These are phyloP conservation scores for Pedionomus torquatus DNA, from an alignment of 2,113 vertebrate species.

Conservation along the genomic window DNA sequence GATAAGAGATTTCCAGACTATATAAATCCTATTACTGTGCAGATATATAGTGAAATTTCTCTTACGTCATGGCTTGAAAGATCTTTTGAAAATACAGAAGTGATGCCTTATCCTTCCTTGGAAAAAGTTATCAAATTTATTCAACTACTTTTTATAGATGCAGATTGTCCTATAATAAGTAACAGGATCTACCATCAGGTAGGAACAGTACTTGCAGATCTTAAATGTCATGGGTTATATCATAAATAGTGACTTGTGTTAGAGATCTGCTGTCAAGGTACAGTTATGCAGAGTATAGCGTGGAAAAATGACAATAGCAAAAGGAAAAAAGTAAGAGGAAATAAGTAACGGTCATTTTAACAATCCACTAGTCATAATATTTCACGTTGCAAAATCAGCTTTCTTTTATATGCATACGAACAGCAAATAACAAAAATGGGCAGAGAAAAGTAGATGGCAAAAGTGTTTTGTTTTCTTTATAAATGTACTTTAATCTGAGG, in stretches of 20 bases:
- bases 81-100: neutral
- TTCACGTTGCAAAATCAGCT: neutral
- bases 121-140: neutral
- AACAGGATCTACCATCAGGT: neutral
- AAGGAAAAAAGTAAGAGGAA: neutral
- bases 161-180: neutral
- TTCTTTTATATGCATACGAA: neutral
- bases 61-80: neutral
- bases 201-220: neutral
- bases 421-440: neutral
- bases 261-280: neutral
- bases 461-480: neutral
- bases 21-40: slow-evolving; percentile 44
- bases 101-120: neutral
- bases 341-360: neutral
- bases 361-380: neutral
- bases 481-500: neutral
- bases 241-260: neutral
- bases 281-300: neutral
- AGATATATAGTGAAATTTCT: neutral
- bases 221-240: neutral
- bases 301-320: neutral
- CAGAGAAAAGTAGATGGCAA: neutral
- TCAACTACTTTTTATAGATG: neutral
- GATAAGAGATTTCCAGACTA: slow-evolving; percentile 30